Evolutionary conservation across 2,888 invertebrate species (phyloP).

Genomic region (Yponomeuta cagnagella): DNA sequence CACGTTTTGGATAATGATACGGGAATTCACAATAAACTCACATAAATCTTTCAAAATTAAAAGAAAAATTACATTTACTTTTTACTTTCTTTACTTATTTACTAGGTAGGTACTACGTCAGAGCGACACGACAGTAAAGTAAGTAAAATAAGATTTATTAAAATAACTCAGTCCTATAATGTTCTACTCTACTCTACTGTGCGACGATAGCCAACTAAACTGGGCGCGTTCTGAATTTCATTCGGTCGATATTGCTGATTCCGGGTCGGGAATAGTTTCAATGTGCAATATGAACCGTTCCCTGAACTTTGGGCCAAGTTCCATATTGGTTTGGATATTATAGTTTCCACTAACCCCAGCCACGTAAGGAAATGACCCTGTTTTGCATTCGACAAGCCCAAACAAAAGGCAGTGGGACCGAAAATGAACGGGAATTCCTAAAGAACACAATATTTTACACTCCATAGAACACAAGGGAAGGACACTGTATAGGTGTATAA

Average conservation of each 20-base stretch:
- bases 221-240: constrained; percentile 5
- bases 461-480: not conserved
- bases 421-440: not conserved
- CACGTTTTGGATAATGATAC: too few relatives aligned
- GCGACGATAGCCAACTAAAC: not conserved
- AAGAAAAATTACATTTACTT: too few relatives aligned
- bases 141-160: too few relatives aligned
- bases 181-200: not conserved
- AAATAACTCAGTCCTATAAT: not conserved
- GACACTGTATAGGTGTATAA: not conserved
- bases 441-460: not conserved
- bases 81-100: too few relatives aligned
- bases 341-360: not conserved
- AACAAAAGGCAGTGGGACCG: not conserved
- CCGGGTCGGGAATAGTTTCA: not conserved
- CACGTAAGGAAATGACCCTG: not conserved
- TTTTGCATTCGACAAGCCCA: not conserved
- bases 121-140: too few relatives aligned
- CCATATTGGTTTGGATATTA: constrained; percentile 1
- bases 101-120: too few relatives aligned
- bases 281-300: not conserved
- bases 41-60: too few relatives aligned
- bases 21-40: too few relatives aligned
- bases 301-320: not conserved
- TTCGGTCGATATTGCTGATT: constrained; percentile 5